Conservation (phyloP, 2,797 vertebrate genomes). For the Ceryle rudis region DNA sequence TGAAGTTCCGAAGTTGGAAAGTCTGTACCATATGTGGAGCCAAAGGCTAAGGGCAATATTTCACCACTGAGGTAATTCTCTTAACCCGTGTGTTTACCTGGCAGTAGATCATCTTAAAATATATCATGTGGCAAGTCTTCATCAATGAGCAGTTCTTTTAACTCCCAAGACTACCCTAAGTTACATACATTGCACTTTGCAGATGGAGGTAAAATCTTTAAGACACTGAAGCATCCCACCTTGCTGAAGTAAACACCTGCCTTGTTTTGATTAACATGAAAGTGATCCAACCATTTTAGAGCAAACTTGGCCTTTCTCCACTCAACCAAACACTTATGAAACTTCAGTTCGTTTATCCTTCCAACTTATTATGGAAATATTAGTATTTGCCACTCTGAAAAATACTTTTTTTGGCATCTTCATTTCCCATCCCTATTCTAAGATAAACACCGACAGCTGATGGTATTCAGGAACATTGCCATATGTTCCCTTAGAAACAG, state of each 20-base stretch:
- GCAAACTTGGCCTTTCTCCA: slow-evolving; percentile 33
- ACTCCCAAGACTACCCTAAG: neutral
- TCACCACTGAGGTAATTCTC: slow-evolving; percentile 40
- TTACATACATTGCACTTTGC: neutral
- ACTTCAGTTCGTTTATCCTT: slow-evolving; percentile 42
- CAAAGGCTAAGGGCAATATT: slow-evolving; percentile 56
- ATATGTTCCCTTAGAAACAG: slow-evolving; percentile 42
- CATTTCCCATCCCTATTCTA: slow-evolving; percentile 45
- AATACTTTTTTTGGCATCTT: slow-evolving; percentile 65
- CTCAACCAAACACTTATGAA: neutral
- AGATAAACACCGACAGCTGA: slow-evolving; percentile 61
- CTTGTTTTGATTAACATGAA: slow-evolving; percentile 26
- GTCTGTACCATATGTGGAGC: neutral
- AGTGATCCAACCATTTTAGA: slow-evolving; percentile 6
- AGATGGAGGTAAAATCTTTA: neutral
- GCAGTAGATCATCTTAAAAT: slow-evolving; percentile 34
- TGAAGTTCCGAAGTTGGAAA: slow-evolving; percentile 16
- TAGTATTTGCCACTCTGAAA: slow-evolving; percentile 37
- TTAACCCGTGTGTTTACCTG: slow-evolving; percentile 27
- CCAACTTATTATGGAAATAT: slow-evolving; percentile 63
- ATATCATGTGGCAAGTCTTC: neutral
- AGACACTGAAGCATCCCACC: neutral
- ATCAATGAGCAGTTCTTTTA: slow-evolving; percentile 9
- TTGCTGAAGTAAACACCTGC: slow-evolving; percentile 25
- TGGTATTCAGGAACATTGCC: slow-evolving; percentile 42